Conservation (phyloP, 2,888 invertebrate genomes). For the Dioctria linearis region DNA sequence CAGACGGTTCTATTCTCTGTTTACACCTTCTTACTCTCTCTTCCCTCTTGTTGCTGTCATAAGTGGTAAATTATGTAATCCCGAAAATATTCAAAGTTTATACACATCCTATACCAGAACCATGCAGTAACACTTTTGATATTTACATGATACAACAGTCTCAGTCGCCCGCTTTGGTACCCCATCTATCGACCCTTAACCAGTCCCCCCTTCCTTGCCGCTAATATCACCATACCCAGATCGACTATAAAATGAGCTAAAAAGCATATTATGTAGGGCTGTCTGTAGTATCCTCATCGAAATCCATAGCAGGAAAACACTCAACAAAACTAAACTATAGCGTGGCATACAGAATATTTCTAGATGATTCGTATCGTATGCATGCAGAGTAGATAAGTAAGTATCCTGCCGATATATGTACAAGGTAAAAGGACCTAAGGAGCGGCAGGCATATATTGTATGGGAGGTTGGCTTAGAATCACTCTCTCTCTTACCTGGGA, state of each 20-base stretch:
- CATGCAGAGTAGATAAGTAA: neutral
- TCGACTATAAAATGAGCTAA: slow-evolving; percentile 4
- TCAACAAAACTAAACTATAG: slow-evolving; percentile 7
- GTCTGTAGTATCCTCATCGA: neutral
- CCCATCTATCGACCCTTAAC: too few relatives aligned
- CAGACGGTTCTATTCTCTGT: slow-evolving; percentile 12
- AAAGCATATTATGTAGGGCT: neutral
- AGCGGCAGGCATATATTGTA: neutral
- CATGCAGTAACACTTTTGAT: slow-evolving; percentile 29
- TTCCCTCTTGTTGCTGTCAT: neutral
- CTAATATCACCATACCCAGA: neutral
- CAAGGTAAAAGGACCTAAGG: neutral
- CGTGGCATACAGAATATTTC: slow-evolving; percentile 14
- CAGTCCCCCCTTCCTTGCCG: too few relatives aligned
- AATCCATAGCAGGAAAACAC: slow-evolving; percentile 4
- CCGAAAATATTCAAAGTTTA: slow-evolving; percentile 48
- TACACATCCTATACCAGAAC: slow-evolving; percentile 12
- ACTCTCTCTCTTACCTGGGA: neutral
- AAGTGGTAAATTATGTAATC: slow-evolving; percentile 38
- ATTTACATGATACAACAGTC: slow-evolving; percentile 32
- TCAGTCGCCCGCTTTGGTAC: too few relatives aligned
- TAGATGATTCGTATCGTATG: neutral
- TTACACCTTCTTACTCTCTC: neutral
- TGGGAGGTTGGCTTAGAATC: neutral
- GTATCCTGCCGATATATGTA: slow-evolving; percentile 11